A percentile compares a stretch with the other conserved stretches of the same genome.
Conservation (phyloP, 2,888 invertebrate species). For the Tenodera sinensis region DNA sequence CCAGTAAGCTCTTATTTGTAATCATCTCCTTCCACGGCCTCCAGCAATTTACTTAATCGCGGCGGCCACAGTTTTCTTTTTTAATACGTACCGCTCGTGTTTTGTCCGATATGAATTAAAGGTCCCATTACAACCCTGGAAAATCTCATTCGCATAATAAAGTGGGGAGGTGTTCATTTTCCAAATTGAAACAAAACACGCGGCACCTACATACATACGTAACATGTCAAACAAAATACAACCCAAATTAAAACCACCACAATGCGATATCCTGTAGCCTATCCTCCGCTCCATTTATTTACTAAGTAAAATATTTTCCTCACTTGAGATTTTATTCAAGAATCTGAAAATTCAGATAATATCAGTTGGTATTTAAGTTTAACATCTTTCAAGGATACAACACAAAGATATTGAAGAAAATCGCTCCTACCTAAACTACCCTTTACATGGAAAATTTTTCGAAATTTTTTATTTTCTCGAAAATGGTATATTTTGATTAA, state of each 20-base stretch:
- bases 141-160: background rate
- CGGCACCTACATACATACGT: background rate
- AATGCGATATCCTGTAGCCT: background rate
- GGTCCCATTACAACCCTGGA: background rate
- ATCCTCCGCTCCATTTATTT: too few relatives aligned
- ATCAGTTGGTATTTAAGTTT: too few relatives aligned
- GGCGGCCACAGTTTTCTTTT: background rate
- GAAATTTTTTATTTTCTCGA: too few relatives aligned
- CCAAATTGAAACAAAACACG: background rate
- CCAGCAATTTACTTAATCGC: background rate
- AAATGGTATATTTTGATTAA: too few relatives aligned
- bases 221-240: background rate
- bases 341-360: too few relatives aligned
- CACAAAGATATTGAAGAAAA: too few relatives aligned
- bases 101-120: background rate
- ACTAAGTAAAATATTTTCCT: too few relatives aligned
- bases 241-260: background rate
- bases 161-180: background rate
- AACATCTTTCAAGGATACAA: too few relatives aligned
- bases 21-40: background rate
- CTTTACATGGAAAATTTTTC: too few relatives aligned
- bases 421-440: too few relatives aligned
- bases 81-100: background rate
- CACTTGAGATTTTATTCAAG: too few relatives aligned
- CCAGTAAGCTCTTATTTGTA: background rate